Conservation (phyloP, 2,797 vertebrate genomes). For the Ceryle rudis region DNA sequence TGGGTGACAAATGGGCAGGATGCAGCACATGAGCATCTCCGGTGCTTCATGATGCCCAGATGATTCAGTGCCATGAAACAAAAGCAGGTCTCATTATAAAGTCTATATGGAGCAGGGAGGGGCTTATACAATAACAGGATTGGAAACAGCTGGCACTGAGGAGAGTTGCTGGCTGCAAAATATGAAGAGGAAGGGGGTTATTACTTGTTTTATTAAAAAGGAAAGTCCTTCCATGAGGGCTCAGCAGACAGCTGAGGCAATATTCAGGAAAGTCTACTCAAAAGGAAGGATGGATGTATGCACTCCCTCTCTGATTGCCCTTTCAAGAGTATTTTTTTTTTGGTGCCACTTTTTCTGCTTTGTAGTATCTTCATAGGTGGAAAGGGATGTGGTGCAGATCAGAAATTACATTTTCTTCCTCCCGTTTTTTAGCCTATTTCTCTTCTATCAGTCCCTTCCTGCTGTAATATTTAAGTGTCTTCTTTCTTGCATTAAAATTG, state of each 20-base stretch:
- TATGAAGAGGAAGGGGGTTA: not conserved
- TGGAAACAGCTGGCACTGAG: not conserved
- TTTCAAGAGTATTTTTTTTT: not conserved
- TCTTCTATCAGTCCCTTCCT: not conserved
- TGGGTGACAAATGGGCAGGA: not conserved
- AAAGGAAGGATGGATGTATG: not conserved
- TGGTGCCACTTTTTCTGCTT: not conserved
- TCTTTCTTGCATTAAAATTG: not conserved
- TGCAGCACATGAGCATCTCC: not conserved
- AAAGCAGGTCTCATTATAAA: not conserved
- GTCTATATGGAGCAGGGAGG: not conserved
- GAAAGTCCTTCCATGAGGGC: not conserved
- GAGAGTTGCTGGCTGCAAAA: not conserved
- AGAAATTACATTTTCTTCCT: not conserved
- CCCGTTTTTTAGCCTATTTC: not conserved
- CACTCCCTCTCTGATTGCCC: not conserved
- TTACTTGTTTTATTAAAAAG: constrained; percentile 5
- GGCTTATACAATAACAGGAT: not conserved
- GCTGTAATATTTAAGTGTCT: not conserved
- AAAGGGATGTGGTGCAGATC: not conserved
- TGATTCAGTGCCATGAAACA: not conserved
- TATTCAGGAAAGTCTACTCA: not conserved
- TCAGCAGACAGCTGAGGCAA: not conserved
- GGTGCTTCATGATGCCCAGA: not conserved
- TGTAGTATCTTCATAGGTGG: not conserved